These are phyloP conservation scores for Drosophila antonietae DNA, from an alignment of 2,888 invertebrate species.

Conservation along the genomic window DNA sequence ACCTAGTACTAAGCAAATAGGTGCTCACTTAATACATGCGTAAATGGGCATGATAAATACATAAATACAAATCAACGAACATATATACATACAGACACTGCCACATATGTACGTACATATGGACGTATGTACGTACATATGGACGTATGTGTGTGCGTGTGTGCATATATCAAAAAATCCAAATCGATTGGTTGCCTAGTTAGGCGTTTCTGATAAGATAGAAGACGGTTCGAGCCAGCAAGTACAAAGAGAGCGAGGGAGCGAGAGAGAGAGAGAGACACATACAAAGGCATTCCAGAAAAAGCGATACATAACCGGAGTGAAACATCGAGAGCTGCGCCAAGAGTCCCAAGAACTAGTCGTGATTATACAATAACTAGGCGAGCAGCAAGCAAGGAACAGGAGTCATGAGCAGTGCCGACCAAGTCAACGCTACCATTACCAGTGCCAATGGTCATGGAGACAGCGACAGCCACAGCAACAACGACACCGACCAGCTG, in stretches of 20 bases:
- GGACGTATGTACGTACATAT: too few species aligned
- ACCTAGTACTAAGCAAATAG: slow-evolving; percentile 20
- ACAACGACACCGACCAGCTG: slow-evolving; percentile 41
- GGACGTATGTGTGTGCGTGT: background rate
- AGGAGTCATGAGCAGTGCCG: slow-evolving; percentile 50
- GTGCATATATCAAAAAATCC: slow-evolving; percentile 48
- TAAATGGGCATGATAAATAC: slow-evolving; percentile 15
- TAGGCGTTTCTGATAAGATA: slow-evolving; percentile 74
- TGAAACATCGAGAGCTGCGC: slow-evolving; percentile 29
- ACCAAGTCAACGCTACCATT: slow-evolving; percentile 20
- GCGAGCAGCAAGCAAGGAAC: slow-evolving; percentile 43
- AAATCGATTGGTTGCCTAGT: slow-evolving; percentile 73
- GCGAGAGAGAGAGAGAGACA: background rate
- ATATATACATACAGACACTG: background rate
- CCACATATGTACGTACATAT: too few species aligned
- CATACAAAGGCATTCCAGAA: slow-evolving; percentile 7
- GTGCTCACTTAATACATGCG: slow-evolving; percentile 16
- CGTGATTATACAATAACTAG: slow-evolving; percentile 56
- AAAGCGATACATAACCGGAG: slow-evolving; percentile 36
- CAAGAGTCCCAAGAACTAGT: slow-evolving; percentile 45
- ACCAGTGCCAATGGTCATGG: slow-evolving; percentile 3
- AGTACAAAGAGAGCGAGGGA: slow-evolving; percentile 8
- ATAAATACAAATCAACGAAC: background rate
- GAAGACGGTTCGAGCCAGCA: slow-evolving; percentile 36
- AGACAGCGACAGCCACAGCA: background rate